Evolutionary conservation across 1,140 invertebrate species (phyloP), one percentile per base, ranked within the genome.

Genomic region (Homarus americanus): DNA sequence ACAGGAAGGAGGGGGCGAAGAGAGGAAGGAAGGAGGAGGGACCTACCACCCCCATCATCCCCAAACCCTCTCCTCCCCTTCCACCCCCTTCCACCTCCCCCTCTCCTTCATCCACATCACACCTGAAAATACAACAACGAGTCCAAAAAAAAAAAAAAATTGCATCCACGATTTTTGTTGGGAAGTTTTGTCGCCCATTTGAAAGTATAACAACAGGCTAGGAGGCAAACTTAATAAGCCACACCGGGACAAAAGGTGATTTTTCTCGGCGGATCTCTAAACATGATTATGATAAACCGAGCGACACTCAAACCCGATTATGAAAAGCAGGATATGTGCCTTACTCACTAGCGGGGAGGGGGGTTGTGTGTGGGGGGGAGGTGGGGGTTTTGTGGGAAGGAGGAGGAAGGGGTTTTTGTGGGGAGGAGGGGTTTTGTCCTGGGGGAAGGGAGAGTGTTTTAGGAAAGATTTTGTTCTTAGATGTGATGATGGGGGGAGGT

Each of bases 231-330:
- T 49, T 76, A 87, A 87, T 87, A 87, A 87, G 53, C 9, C 24
- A 20, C 17, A 32, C 44, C 12, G 69, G 73, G 79, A 41, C 78
- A 87, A 82, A 87, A 87, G 73, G 85, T 78, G 73, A 79, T 79
- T 87, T 87, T 87, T 87, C 24, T 32, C 40, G 34, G 44, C 5
- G 73, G 72, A 79, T 91, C 72, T 41, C 82, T 49, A 87, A 91
- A 91, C 84, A 82, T 49, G 91, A 91, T 91, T 91, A 91, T 91
- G 91, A 58, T 85, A 91, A 91, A 82, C 32, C 44, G 84, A 49
- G 82, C 76, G 76, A 58, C 72, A 87, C 84, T 87, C 84, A 72
- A 91, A 91, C 91, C 17, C 80, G 91, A 91, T 91, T 92, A 92
- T 92, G 87, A 90, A 92, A 92, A 92, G 87, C 76, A 92, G 87